Conservation (phyloP, 92 coral and sea anemone genomes). For the Epizoanthus stellaris region DNA sequence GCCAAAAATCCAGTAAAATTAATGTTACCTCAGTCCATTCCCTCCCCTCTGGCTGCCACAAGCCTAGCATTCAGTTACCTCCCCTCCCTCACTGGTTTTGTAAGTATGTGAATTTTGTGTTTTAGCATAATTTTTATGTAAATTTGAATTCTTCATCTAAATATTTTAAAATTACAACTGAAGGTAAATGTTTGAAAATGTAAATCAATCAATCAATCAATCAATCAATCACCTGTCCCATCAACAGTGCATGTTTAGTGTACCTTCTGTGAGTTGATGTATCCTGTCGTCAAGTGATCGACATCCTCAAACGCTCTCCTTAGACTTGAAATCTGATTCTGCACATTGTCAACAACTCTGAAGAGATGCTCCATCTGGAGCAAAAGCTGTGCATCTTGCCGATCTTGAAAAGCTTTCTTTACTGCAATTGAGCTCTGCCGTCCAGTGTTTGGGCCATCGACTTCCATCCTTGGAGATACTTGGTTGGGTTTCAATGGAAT, state of each 20-base stretch:
- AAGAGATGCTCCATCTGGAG: constrained; percentile 78
- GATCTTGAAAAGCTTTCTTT: constrained; percentile 78
- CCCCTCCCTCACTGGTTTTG: no score
- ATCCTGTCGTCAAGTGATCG: constrained; percentile 51
- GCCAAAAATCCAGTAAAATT: no score
- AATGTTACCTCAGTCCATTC: no score
- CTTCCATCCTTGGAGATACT: constrained; percentile 68
- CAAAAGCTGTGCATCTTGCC: constrained; percentile 78
- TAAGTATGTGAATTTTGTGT: no score
- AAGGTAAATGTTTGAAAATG: no score
- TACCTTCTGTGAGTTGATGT: constrained; percentile 80
- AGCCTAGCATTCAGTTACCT: no score
- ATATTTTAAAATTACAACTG: no score
- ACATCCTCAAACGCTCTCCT: constrained; percentile 62
- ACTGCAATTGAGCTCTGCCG: constrained; percentile 78
- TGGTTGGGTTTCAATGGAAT: constrained; percentile 83
- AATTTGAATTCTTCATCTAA: no score
- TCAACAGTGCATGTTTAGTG: background rate
- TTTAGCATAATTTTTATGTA: no score
- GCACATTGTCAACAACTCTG: constrained; percentile 48
- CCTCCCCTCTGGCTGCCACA: no score
- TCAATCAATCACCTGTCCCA: background rate
- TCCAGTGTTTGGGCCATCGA: constrained; percentile 61
- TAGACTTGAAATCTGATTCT: constrained; percentile 52
- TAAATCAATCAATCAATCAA: background rate